These are phyloP conservation scores for Nannobrachium achirus DNA, from an alignment of 2,113 vertebrate species.

Conservation along the genomic window DNA sequence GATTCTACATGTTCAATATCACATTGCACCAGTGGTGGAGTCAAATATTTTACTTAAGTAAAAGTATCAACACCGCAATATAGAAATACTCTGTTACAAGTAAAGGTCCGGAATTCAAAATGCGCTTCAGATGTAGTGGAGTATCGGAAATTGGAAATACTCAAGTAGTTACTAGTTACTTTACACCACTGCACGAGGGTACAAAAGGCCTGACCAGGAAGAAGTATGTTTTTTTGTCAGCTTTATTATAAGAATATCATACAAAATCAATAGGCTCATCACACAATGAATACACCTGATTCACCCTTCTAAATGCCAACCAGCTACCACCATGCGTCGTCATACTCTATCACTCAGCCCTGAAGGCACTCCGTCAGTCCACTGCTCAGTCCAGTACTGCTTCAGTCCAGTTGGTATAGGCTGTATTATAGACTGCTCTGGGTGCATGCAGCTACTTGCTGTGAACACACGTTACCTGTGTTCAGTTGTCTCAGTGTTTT, in stretches of 20 bases:
- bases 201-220: too few relatives aligned
- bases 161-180: too few relatives aligned
- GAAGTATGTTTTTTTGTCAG: constrained; percentile 1
- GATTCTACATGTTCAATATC: too few relatives aligned
- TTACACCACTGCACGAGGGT: too few relatives aligned
- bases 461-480: constrained; percentile 20
- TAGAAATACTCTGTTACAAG: too few relatives aligned
- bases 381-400: background rate
- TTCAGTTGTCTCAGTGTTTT: constrained; percentile 42
- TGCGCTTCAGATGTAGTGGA: too few relatives aligned
- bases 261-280: constrained; percentile 53
- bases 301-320: constrained; percentile 30
- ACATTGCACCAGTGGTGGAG: too few relatives aligned
- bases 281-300: constrained; percentile 21
- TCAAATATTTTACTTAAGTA: too few relatives aligned
- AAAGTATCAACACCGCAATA: too few relatives aligned
- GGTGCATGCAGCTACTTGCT: constrained; percentile 50
- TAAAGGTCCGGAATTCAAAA: too few relatives aligned
- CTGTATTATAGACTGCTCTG: constrained; percentile 23
- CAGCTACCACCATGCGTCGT: constrained; percentile 13
- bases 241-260: constrained; percentile 65
- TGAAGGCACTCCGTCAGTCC: constrained; percentile 46
- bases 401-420: constrained; percentile 2
- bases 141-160: too few relatives aligned
- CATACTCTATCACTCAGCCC: background rate